phyloP scores from a whole-genome alignment of 2,113 vertebrate genomes.

The Anolis carolinensis region DNA sequence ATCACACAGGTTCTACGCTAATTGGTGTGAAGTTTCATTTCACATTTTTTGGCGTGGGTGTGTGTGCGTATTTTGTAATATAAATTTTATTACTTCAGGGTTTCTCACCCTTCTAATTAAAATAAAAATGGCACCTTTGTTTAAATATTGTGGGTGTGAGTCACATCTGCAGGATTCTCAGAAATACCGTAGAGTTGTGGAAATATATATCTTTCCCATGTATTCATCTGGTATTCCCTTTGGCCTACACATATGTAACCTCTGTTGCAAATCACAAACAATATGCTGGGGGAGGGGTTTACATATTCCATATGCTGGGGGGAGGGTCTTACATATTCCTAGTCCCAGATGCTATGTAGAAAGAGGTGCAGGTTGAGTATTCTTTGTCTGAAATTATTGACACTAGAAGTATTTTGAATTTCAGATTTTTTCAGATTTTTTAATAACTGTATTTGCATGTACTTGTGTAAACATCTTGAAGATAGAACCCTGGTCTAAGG shows the following conservation, averaged over 20 bases:
- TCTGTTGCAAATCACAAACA: neutral
- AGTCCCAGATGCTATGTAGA: neutral
- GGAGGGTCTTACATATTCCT: neutral
- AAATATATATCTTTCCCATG: neutral
- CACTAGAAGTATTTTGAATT: too few relatives aligned
- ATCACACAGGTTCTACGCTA: neutral
- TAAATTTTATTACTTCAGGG: neutral
- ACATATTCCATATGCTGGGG: neutral
- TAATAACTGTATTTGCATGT: too few relatives aligned
- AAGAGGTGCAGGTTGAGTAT: too few relatives aligned
- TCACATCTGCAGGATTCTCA: neutral
- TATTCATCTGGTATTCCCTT: neutral
- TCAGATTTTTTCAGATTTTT: too few relatives aligned
- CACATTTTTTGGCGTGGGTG: neutral
- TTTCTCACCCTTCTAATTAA: neutral
- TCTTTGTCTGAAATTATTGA: too few relatives aligned
- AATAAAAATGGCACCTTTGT: neutral
- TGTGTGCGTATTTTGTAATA: neutral
- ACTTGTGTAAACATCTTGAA: too few relatives aligned
- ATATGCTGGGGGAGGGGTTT: neutral
- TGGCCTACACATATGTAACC: neutral
- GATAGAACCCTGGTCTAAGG: too few relatives aligned
- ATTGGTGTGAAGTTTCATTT: neutral
- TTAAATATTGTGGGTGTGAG: neutral
- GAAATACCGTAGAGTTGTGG: neutral